Conservation (phyloP, 2,113 vertebrate genomes). For the Centropus bengalensis region DNA sequence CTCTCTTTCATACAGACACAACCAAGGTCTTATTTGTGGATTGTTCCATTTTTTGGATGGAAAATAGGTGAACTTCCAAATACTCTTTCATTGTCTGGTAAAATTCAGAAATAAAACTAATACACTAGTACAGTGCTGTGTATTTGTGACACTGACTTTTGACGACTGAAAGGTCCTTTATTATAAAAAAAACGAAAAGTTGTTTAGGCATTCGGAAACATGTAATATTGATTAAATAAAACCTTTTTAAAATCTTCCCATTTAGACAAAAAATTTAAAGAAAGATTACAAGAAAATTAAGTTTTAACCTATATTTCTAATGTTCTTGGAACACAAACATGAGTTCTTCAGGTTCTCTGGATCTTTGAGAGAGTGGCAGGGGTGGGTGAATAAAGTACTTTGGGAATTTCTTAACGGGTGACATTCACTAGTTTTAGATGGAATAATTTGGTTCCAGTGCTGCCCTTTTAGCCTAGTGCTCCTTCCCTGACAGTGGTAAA, state of each 20-base stretch:
- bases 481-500: background rate
- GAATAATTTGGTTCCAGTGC: background rate
- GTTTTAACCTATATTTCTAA: background rate
- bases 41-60: background rate
- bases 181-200: background rate
- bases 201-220: background rate
- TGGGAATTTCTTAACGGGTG: background rate
- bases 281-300: background rate
- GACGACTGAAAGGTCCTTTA: background rate
- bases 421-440: background rate
- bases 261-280: background rate
- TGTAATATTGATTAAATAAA: background rate
- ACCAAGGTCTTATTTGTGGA: background rate
- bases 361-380: too few relatives aligned
- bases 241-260: background rate
- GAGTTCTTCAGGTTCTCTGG: background rate
- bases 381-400: background rate
- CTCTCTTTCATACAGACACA: background rate
- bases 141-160: background rate
- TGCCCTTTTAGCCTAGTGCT: background rate
- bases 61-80: conserved; percentile 1
- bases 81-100: background rate
- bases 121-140: background rate
- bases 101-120: background rate
- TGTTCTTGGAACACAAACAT: background rate